Base-by-base conservation (phyloP, 2,888 invertebrate species). In the Cheilosia soror region DNA sequence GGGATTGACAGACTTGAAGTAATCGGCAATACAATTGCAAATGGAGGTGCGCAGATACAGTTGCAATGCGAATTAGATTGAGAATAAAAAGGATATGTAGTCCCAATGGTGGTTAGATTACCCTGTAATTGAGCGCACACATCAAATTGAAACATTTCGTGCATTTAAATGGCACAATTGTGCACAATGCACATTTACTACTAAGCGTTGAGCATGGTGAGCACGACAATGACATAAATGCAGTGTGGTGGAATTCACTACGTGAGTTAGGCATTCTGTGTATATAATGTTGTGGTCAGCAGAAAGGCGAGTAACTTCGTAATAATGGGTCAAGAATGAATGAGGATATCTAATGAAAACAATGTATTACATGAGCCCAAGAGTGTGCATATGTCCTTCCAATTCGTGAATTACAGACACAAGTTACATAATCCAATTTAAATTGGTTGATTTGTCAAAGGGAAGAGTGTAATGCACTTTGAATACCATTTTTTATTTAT, bases 121-220 rank as follows among this genome's bases (percentile, higher is more conserved):
- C 76, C 71, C 55, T 60, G 57, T 76, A 85, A 85, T 85, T 85
- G 79, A 84, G 75, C 65, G 62, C 72, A 76, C 80, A 80, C 75
- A 80, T 76, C 76, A 85, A 85, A 85, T 85, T 85, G 85, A 85
- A 85, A 80, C 76, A 80, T 85, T 80, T 85, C 85, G 80, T 85
- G 85, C 85, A 80, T 80, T 72, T 85, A 80, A 85, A 80, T 85
- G 66, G 80, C 65, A 84, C 69, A 76, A 75, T 79, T 79, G 69
- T 55, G 66, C 63, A 57, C 68, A 57, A 37, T 69, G 55, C 73
- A 83, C 57, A 15, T 78, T 72, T 37, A 53, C 57, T 42, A 13
- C 65, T 60, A 49, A 66, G 44, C 60, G 60, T 29, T 51, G 78
- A 65, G 37, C 72, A 65, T 27, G 37, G 65, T 66, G 69, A 65